A percentile compares a stretch with the other conserved stretches of the same genome.
phyloP scores from a whole-genome alignment of 2,113 vertebrate species.

The Albula goreensis region DNA sequence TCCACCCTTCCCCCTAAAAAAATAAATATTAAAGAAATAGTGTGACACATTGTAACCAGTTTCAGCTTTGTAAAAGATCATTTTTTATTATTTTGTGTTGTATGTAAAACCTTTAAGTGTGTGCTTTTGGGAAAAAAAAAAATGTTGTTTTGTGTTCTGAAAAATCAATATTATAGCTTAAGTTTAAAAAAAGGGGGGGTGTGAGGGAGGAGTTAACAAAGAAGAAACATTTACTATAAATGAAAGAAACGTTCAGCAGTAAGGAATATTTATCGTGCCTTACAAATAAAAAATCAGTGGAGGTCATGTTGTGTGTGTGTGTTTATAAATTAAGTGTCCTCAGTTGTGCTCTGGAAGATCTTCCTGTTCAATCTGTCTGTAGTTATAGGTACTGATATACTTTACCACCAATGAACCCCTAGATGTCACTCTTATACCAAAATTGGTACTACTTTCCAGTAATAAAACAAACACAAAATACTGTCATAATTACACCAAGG shows the following conservation, averaged over 20 bases:
- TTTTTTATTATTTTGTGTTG: slow-evolving; percentile 73
- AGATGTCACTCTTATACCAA: not conserved
- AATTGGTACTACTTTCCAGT: too few species aligned
- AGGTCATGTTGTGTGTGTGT: slow-evolving; percentile 43
- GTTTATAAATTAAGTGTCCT: not conserved
- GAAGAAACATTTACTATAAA: slow-evolving; percentile 70
- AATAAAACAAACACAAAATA: too few species aligned
- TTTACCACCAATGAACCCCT: not conserved
- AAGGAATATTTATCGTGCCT: slow-evolving; percentile 77
- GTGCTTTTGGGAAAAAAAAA: slow-evolving; percentile 60
- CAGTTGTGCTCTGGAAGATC: too few species aligned
- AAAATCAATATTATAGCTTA: slow-evolving; percentile 60
- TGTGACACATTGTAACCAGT: slow-evolving; percentile 68
- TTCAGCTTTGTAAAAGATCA: slow-evolving; percentile 68
- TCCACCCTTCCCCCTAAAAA: not conserved
- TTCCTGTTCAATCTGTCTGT: not conserved
- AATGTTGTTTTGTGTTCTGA: slow-evolving; percentile 66
- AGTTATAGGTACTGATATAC: not conserved
- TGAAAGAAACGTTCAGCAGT: slow-evolving; percentile 73
- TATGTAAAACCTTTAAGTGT: slow-evolving; percentile 71
- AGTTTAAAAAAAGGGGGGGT: slow-evolving; percentile 59
- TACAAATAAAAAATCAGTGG: slow-evolving; percentile 75
- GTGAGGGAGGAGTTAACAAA: slow-evolving; percentile 42
- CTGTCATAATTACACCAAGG: too few species aligned
- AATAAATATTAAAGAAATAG: slow-evolving; percentile 26